Percentiles rank a stretch among this genome's conserved stretches.
These are phyloP conservation scores for Sesia apiformis DNA, from an alignment of 2,888 invertebrate species.

Conservation along the genomic window DNA sequence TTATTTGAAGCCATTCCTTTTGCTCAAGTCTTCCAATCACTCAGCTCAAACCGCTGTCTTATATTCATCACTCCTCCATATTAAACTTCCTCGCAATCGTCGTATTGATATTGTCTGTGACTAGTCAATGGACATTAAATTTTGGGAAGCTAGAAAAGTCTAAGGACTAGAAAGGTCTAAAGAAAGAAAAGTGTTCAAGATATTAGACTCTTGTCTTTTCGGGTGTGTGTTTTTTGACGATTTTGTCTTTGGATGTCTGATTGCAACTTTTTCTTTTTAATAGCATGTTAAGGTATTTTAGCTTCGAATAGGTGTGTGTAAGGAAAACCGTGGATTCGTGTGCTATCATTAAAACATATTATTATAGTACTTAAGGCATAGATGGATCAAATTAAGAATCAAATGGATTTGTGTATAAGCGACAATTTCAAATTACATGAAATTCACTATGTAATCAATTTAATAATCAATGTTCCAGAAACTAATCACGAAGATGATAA, in stretches of 20 bases:
- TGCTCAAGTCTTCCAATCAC: slow-evolving; percentile 55
- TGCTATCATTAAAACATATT: slow-evolving; percentile 30
- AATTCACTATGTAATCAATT: no score
- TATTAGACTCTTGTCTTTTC: slow-evolving; percentile 26
- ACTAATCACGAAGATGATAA: no score
- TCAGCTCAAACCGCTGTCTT: slow-evolving; percentile 30
- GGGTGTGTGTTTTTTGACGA: slow-evolving; percentile 29
- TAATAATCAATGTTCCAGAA: no score
- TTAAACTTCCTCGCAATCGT: slow-evolving; percentile 4
- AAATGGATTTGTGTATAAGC: not conserved
- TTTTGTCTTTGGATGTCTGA: slow-evolving; percentile 32
- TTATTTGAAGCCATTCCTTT: slow-evolving; percentile 11
- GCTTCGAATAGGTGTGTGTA: slow-evolving; percentile 32
- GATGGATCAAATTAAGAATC: slow-evolving; percentile 18
- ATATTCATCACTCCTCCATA: slow-evolving; percentile 12
- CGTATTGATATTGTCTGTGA: slow-evolving; percentile 22
- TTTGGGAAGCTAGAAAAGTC: slow-evolving; percentile 6
- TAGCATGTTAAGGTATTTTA: slow-evolving; percentile 27
- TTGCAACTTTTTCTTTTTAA: slow-evolving; percentile 30
- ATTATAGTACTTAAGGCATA: slow-evolving; percentile 13
- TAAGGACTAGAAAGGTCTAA: slow-evolving; percentile 8
- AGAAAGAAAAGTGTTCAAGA: slow-evolving; percentile 43
- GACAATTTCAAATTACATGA: no score
- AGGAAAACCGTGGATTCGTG: slow-evolving; percentile 31
- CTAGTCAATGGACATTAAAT: slow-evolving; percentile 18